These are phyloP conservation scores for Epizoanthus rinbou DNA, from an alignment of 92 coral and sea anemone species.

Conservation along the genomic window DNA sequence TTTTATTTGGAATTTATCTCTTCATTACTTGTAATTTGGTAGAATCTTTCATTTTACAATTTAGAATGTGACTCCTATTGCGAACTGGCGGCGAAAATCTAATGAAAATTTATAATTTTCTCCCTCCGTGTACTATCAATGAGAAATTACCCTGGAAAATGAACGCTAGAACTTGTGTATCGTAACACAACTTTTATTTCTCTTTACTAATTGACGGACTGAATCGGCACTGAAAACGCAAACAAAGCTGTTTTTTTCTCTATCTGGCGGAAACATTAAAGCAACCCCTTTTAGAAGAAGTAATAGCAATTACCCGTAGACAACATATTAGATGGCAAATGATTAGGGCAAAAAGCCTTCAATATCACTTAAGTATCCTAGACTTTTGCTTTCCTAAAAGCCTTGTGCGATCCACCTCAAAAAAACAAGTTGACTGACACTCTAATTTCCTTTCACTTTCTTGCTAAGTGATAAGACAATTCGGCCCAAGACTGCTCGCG, in stretches of 20 bases:
- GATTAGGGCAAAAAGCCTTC: slow-evolving; percentile 14
- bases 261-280: slow-evolving; percentile 46
- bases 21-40: neutral
- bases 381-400: slow-evolving; percentile 32
- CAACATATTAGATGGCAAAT: slow-evolving; percentile 24
- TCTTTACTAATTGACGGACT: slow-evolving; percentile 24
- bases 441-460: neutral
- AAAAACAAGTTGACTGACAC: neutral
- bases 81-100: neutral
- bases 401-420: slow-evolving; percentile 3
- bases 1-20: neutral
- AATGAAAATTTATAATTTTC: neutral
- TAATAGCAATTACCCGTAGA: slow-evolving; percentile 20
- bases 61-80: neutral
- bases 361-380: slow-evolving; percentile 25
- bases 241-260: slow-evolving; percentile 31
- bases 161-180: neutral
- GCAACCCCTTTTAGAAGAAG: neutral
- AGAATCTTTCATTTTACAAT: neutral
- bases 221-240: slow-evolving; percentile 29
- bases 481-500: neutral
- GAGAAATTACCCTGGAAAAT: neutral
- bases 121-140: neutral
- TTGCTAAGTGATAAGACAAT: neutral
- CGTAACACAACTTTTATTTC: neutral